These are phyloP conservation scores for Coranthus polyacanthus DNA, from an alignment of 2,797 vertebrate genomes.

Conservation along the genomic window DNA sequence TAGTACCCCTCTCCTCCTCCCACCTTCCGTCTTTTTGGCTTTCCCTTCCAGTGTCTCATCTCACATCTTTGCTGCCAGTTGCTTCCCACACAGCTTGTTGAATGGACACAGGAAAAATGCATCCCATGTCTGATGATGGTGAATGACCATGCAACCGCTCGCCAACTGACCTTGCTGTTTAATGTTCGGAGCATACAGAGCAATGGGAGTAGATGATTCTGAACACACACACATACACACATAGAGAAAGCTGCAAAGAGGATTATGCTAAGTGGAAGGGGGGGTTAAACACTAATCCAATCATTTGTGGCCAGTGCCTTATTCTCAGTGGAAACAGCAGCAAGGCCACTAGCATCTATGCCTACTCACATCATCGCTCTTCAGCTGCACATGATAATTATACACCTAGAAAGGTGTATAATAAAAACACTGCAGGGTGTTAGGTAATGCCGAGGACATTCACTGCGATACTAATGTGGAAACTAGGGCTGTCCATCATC, in stretches of 20 bases:
- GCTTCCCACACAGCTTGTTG: constrained; percentile 51
- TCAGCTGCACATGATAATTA: constrained; percentile 73
- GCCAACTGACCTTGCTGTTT: constrained; percentile 56
- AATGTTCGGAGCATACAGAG: constrained; percentile 26
- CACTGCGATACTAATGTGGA: constrained; percentile 45
- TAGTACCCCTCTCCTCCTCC: constrained; percentile 20
- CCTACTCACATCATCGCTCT: constrained; percentile 62
- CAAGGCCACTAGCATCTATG: constrained; percentile 56
- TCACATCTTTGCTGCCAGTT: constrained; percentile 33
- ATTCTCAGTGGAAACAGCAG: constrained; percentile 77
- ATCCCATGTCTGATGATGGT: constrained; percentile 34
- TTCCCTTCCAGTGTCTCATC: constrained; percentile 33
- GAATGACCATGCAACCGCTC: constrained; percentile 36
- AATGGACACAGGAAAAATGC: constrained; percentile 34
- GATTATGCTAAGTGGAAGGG: constrained; percentile 83
- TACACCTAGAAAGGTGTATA: constrained; percentile 80
- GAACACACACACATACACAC: constrained; percentile 23
- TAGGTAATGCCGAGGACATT: constrained; percentile 45
- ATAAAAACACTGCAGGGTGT: constrained; percentile 65
- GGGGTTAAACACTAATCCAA: constrained; percentile 87
- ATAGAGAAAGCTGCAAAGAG: constrained; percentile 76
- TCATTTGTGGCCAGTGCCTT: constrained; percentile 82
- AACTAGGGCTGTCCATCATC: constrained; percentile 40
- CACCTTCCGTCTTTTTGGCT: constrained; percentile 5
- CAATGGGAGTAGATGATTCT: constrained; percentile 17